Percentiles rank a stretch among this genome's conserved stretches.
phyloP scores from a whole-genome alignment of 92 coral and sea anemone species.

The Epizoanthus stellaris region DNA sequence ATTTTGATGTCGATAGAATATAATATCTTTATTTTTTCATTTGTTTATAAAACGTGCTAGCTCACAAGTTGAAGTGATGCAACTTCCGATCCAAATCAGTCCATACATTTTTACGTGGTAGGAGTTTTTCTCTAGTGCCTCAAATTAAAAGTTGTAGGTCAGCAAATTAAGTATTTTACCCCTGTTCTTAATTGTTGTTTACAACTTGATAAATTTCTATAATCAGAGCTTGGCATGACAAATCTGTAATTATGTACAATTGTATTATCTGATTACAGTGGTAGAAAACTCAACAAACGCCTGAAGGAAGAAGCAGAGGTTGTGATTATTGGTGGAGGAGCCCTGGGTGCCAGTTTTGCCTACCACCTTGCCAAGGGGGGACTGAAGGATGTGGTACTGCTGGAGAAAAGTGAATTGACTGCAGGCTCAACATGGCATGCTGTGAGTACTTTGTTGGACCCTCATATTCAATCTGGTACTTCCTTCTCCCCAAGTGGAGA shows the following conservation, averaged over 20 bases:
- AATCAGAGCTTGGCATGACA: background rate
- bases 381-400: slow-evolving; percentile 91
- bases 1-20: too few relatives aligned
- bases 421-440: slow-evolving; percentile 99
- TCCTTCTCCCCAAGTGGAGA: too few relatives aligned
- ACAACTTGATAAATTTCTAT: background rate
- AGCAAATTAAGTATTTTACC: too few relatives aligned
- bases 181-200: too few relatives aligned
- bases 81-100: too few relatives aligned
- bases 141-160: too few relatives aligned
- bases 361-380: slow-evolving; percentile 96
- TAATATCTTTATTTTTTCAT: too few relatives aligned
- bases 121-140: too few relatives aligned
- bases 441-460: slow-evolving; percentile 53
- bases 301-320: slow-evolving; percentile 95
- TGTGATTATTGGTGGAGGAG: slow-evolving; percentile 96
- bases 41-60: too few relatives aligned
- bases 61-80: too few relatives aligned
- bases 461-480: background rate
- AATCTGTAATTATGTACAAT: too few relatives aligned
- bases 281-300: slow-evolving; percentile 76
- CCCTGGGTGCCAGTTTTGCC: slow-evolving; percentile 91
- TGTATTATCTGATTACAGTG: background rate
- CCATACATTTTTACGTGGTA: too few relatives aligned
- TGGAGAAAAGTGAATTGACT: slow-evolving; percentile 94